A percentile compares a stretch with the other conserved stretches of the same genome.
Evolutionary conservation across 2,888 invertebrate species (phyloP).

Genomic region (Drosophila seclusa): DNA sequence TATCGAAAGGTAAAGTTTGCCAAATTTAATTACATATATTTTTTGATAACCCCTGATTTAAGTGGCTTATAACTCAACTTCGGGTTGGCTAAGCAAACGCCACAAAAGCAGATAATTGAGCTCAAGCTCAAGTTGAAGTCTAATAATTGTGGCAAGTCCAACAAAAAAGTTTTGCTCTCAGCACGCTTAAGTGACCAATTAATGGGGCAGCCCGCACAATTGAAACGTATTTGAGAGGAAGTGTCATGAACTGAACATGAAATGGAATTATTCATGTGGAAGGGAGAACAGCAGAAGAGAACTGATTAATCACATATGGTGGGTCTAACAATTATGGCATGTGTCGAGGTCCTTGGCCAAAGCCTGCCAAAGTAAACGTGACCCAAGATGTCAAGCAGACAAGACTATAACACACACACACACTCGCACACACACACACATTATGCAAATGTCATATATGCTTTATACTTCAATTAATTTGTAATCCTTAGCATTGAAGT

Average conservation of each 20-base stretch:
- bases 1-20: not conserved
- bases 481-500: slow-evolving; percentile 67
- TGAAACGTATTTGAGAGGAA: slow-evolving; percentile 23
- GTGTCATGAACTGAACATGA: slow-evolving; percentile 35
- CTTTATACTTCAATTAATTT: slow-evolving; percentile 74
- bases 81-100: not conserved
- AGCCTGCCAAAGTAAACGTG: not conserved
- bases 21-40: not conserved
- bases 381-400: not conserved
- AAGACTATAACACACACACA: not conserved
- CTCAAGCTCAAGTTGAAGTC: not conserved
- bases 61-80: not conserved
- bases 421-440: not conserved
- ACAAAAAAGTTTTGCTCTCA: not conserved
- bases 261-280: slow-evolving; percentile 34
- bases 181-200: slow-evolving; percentile 41
- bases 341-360: not conserved
- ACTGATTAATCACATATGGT: slow-evolving; percentile 65
- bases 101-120: not conserved
- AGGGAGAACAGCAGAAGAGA: not conserved
- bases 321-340: slow-evolving; percentile 51
- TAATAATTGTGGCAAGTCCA: not conserved
- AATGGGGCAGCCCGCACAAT: slow-evolving; percentile 27
- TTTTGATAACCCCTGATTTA: not conserved
- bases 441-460: slow-evolving; percentile 58